Conservation (phyloP, 2,797 vertebrate genomes). For the Champsocephalus gunnari region DNA sequence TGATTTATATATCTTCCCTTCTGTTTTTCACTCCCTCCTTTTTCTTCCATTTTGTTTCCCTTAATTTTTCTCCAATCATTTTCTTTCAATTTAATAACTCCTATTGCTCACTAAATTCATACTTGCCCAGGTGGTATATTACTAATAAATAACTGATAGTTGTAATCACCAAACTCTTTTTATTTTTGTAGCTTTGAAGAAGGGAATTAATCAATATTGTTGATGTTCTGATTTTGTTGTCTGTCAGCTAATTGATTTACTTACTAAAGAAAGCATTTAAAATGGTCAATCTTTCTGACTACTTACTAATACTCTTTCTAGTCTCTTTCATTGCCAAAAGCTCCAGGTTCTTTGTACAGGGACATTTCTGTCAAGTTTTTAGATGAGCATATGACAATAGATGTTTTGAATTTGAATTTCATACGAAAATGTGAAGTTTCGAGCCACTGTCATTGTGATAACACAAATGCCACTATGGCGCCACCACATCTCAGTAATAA, state of each 20-base stretch:
- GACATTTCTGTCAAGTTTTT: no score
- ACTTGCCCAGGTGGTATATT: neutral
- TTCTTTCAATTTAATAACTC: constrained; percentile 23
- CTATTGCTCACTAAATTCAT: constrained; percentile 15
- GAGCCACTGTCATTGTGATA: no score
- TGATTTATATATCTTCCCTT: constrained; percentile 10
- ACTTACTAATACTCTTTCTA: neutral
- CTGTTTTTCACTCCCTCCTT: neutral
- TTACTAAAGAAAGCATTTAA: neutral
- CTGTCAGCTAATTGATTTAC: neutral
- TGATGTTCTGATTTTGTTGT: no score
- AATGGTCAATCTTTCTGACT: neutral
- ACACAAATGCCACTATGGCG: no score
- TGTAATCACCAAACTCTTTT: neutral
- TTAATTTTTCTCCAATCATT: neutral
- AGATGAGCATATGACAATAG: no score
- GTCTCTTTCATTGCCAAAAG: neutral
- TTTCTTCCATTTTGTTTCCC: constrained; percentile 2
- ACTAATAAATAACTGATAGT: neutral
- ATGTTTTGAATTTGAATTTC: no score
- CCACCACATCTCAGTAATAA: no score
- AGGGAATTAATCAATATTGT: neutral
- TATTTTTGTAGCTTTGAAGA: neutral
- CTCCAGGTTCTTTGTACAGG: neutral
- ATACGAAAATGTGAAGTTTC: no score